Base-by-base conservation (phyloP, 2,797 vertebrate genomes). In the Ciconia nigra region DNA sequence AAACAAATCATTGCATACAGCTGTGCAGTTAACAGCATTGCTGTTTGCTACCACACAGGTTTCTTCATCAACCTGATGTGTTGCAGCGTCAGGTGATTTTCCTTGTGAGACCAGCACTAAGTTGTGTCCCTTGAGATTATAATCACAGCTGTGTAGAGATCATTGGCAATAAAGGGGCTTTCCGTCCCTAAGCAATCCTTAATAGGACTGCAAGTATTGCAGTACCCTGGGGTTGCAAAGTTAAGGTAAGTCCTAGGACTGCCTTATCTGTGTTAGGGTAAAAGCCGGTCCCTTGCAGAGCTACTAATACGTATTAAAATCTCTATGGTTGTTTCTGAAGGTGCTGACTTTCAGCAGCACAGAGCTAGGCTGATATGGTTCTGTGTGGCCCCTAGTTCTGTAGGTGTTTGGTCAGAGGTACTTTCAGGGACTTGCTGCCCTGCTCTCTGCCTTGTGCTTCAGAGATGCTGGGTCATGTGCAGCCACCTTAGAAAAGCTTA, bases 1-100 rank as follows among this genome's bases (percentile, higher is more conserved):
- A 90, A 89, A 65, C 25, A 90, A 96, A 88, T 67, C 76, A 77
- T 42, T 63, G 33, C 44, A 72, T 20, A 46, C 74, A 88, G 74
- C 87, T 83, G 54, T 46, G 65, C 42, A 58, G 58, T 47, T 61
- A 77, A 26, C 42, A 92, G 41, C 39, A 14, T 3, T 87, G 70
- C 81, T 33, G 35, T 55, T 70, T 77, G 85, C 49, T 44, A 10
- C 35, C 42, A 61, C 49, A 8, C 0, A 10, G 66, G 14, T 54
- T 67, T 47, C 74, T 61, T 66, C 44, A 62, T 63, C 80, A 87
- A 1, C 22, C n/a, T 31, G 42, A 72, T n/a, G 39, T 31, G n/a
- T 5, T 63, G 51, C 63, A 87, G 70, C 55, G 87, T 10, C 42
- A 65, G 72, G 47, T 47, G 72, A 71, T 90, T n/a, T 7, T 83